Percentiles rank a stretch among this genome's conserved stretches.
Conservation (phyloP, 2,113 vertebrate species). For the Tupaia chinensis region DNA sequence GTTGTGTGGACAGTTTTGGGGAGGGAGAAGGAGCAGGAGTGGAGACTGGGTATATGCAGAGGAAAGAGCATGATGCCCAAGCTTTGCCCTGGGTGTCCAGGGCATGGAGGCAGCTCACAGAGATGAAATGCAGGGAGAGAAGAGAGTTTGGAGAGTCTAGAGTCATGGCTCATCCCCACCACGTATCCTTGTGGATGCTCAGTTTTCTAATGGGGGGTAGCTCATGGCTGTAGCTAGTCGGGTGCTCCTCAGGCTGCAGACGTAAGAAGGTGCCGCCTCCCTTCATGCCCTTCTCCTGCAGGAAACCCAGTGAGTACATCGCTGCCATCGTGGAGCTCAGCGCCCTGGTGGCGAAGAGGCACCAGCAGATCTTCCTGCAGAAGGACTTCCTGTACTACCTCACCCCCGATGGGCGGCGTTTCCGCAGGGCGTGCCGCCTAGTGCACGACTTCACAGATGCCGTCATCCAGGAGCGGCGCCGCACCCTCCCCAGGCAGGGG, state of each 20-base stretch:
- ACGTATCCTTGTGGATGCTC: no score
- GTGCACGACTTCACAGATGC: constrained; percentile 90
- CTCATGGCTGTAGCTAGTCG: background rate
- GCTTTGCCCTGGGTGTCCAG: background rate
- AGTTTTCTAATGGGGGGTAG: no score
- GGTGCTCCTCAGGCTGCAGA: background rate
- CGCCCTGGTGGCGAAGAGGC: constrained; percentile 85
- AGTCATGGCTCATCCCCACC: no score
- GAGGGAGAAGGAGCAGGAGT: background rate
- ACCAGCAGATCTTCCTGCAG: constrained; percentile 82
- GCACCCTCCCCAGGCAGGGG: constrained; percentile 67
- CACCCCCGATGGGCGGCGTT: constrained; percentile 84
- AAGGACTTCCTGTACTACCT: constrained; percentile 89
- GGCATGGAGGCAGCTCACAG: background rate
- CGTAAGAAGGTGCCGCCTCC: background rate
- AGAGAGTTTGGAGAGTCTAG: background rate
- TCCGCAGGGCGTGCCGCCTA: constrained; percentile 82
- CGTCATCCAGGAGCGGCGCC: constrained; percentile 85
- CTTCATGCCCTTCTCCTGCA: constrained; percentile 58
- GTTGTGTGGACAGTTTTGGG: background rate
- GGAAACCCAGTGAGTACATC: constrained; percentile 88
- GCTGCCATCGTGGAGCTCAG: constrained; percentile 90
- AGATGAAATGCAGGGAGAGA: background rate
- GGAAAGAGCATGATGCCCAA: background rate
- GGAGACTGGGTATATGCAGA: background rate